A percentile compares a stretch with the other conserved stretches of the same genome.
These are phyloP conservation scores for Pangasius larnaudii DNA, from an alignment of 2,797 vertebrate genomes.

Conservation along the genomic window DNA sequence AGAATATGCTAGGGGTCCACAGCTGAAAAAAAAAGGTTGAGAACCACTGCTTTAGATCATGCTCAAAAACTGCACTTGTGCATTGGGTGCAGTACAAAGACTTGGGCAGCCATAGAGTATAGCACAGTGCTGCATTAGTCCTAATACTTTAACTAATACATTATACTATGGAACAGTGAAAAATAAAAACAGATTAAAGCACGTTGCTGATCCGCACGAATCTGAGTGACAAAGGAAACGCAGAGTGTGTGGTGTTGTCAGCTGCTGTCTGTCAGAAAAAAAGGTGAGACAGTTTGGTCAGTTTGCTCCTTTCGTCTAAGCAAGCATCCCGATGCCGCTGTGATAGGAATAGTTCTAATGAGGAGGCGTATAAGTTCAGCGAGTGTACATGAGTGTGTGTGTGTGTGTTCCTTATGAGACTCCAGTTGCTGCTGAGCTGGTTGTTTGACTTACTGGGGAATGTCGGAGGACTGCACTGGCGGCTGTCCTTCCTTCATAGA, in stretches of 20 bases:
- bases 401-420: background rate
- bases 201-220: background rate
- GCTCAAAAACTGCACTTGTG: background rate
- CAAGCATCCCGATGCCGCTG: background rate
- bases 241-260: background rate
- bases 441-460: slow-evolving; percentile 64
- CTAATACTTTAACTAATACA: background rate
- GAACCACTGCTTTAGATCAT: background rate
- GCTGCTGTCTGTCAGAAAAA: background rate
- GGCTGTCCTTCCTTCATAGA: slow-evolving; percentile 69
- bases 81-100: background rate
- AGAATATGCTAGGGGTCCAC: background rate
- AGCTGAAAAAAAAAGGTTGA: background rate
- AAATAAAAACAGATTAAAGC: background rate
- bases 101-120: background rate
- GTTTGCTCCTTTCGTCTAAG: background rate
- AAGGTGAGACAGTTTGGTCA: background rate
- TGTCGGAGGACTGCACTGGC: slow-evolving; percentile 73
- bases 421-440: slow-evolving; percentile 45
- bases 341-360: background rate
- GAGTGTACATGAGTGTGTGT: background rate
- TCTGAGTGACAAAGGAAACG: background rate
- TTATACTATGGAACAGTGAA: background rate
- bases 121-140: background rate
- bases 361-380: background rate